These are phyloP conservation scores for Thamnophis sirtalis DNA, from an alignment of 2,113 vertebrate species.

Conservation along the genomic window DNA sequence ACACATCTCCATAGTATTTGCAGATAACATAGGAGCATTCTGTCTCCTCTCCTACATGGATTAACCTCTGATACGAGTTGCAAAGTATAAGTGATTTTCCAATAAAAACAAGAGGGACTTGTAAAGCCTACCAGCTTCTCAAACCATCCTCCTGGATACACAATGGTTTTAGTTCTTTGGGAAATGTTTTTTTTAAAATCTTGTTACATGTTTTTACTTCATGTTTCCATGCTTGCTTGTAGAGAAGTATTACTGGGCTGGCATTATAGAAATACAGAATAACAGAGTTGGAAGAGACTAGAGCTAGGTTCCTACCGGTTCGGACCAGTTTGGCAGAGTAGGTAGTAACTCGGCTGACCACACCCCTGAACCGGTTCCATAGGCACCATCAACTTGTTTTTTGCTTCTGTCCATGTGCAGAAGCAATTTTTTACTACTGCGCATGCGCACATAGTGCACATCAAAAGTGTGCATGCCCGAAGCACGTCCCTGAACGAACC, in stretches of 20 bases:
- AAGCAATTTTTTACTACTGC: too few relatives aligned
- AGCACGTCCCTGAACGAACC: too few relatives aligned
- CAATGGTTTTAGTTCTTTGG: neutral
- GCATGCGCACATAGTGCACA: too few relatives aligned
- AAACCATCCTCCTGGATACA: neutral
- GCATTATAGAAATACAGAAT: neutral
- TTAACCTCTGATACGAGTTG: fast-evolving
- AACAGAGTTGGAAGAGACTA: neutral
- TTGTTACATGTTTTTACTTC: neutral
- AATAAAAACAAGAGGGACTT: neutral
- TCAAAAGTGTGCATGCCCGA: too few relatives aligned
- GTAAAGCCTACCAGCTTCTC: neutral
- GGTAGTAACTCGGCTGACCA: too few relatives aligned
- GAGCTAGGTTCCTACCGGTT: too few relatives aligned
- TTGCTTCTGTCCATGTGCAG: too few relatives aligned
- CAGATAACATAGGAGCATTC: neutral
- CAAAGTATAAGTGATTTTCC: neutral
- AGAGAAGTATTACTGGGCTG: neutral
- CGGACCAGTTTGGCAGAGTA: too few relatives aligned
- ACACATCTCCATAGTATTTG: neutral
- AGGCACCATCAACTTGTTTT: too few relatives aligned
- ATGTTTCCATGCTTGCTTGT: neutral
- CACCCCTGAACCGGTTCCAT: too few relatives aligned
- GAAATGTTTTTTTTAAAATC: neutral
- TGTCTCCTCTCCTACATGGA: neutral